Base-by-base conservation (phyloP, 2,113 vertebrate genomes). In the Todiramphus chloris region DNA sequence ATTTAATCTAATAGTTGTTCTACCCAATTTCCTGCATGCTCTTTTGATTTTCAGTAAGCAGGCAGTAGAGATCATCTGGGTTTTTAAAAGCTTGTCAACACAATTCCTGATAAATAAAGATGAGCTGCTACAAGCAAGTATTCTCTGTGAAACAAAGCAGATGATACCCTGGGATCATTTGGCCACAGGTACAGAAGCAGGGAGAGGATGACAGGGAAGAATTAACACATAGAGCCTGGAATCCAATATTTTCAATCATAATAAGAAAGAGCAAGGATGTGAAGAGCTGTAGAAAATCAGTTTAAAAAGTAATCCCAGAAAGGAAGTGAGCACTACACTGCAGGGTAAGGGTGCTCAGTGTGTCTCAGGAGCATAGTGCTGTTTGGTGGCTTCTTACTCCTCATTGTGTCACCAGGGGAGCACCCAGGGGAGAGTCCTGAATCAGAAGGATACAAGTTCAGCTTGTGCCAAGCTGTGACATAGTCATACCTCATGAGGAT, bases 41-140 rank as follows among this genome's bases (percentile, higher is more conserved):
- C 82, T 87, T 95, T 70, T 92, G 87, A 68, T 94, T 96, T 89
- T 87, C 72, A 78, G 72, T 4, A 43, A 75, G 87, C 81, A 63
- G 70, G 89, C 76, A 75, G 37, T 13, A 82, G 81, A 92, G 83
- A 97, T 91, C 93, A 94, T 93, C 93, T 70, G 85, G 24, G 20
- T 72, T 93, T 95, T 95, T 87, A 97, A 94, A 95, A 88, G 55
- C 88, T 91, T 94, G 92, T 89, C n/a, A 6, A 89, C 94, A 90
- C 75, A 53, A 75, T 31, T 85, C 39, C 56, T 90, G 94, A 95
- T 95, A 96, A 96, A 96, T 95, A 96, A 96, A 95, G 93, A 96
- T 95, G 94, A 96, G 92, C 58, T 93, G 17, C 89, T 37, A 74
- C 64, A 43, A 78, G 83, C 3, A 28, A 79, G 63, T 48, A 44